Evolutionary conservation across 2,797 vertebrate genomes (phyloP), one percentile per base, ranked within the genome.

Genomic region (Sebastes itinus): DNA sequence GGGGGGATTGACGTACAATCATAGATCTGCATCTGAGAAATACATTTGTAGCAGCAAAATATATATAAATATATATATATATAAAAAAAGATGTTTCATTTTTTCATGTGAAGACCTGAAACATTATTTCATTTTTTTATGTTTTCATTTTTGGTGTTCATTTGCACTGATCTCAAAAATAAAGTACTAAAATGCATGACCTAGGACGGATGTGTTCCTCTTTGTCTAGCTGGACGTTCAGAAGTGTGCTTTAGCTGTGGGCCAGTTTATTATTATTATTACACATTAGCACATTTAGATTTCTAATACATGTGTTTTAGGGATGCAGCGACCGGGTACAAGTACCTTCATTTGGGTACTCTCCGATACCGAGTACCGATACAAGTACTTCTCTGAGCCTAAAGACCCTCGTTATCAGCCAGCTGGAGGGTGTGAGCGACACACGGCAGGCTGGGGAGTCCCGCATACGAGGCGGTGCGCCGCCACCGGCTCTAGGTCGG

Each of bases 111-210:
- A 95, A 94, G 89, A 95, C 87, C 93, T 94, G 89, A 95, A 93
- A 90, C 92, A 88, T 92, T 88, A 86, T 92, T 94, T 95, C 91
- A 87, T 89, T 94, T 95, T 69, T 95, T 95, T 93, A 92, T 94
- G 90, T 94, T 95, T 94, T 94, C 88, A 90, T 94, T 95, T 95
- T 95, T 95, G 95, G 95, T 96, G 96, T 96, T 96, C 94, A 96
- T 96, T 96, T 96, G 96, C 96, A 96, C 96, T 96, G 96, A 96
- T 94, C 94, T 94, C 89, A 89, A 94, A 96, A 96, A 96, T 96
- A 96, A 96, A 96, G 94, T 95, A 95, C 93, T 95, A 93, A 96
- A 95, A 96, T 95, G 95, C 94, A 95, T 95, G 95, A 95, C 80
- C 86, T 88, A 83, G 85, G 94, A 84, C 85, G 77, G 77, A 83